phyloP scores from a whole-genome alignment of 2,113 vertebrate species.

The Heterochromis multidens region DNA sequence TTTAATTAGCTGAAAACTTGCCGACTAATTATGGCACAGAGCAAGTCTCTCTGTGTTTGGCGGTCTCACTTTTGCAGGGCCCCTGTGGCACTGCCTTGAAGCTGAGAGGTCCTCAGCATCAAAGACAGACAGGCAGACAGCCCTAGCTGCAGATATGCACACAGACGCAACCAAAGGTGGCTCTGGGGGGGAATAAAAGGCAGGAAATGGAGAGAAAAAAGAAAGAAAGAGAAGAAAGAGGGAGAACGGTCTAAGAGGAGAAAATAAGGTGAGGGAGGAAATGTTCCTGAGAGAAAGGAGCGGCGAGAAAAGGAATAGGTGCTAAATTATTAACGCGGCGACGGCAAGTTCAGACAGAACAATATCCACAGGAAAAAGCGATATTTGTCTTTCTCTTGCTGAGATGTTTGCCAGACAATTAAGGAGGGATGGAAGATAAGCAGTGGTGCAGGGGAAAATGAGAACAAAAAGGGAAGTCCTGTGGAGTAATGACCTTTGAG shows the following conservation, averaged over 20 bases:
- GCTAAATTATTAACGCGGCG: slow-evolving; percentile 57
- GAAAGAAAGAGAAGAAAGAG: not conserved
- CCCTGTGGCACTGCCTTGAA: slow-evolving; percentile 30
- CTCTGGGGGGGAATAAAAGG: not conserved
- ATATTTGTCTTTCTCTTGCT: slow-evolving; percentile 61
- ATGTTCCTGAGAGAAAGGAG: slow-evolving; percentile 9
- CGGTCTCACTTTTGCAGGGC: slow-evolving; percentile 26
- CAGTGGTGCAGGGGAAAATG: not conserved
- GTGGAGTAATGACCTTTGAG: slow-evolving; percentile 55
- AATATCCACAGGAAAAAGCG: slow-evolving; percentile 58
- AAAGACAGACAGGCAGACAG: slow-evolving; percentile 28
- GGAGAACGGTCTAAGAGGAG: not conserved
- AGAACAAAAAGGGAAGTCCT: slow-evolving; percentile 26
- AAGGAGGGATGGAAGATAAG: slow-evolving; percentile 16
- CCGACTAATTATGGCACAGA: slow-evolving; percentile 62
- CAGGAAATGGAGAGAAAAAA: not conserved
- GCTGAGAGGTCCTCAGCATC: slow-evolving; percentile 49
- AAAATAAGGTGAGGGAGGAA: slow-evolving; percentile 32
- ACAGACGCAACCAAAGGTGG: not conserved
- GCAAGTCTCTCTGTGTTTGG: slow-evolving; percentile 38
- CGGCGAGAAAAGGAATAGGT: slow-evolving; percentile 22
- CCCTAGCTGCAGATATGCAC: not conserved
- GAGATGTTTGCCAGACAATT: slow-evolving; percentile 69
- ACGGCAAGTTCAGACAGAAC: slow-evolving; percentile 48
- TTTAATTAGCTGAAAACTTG: slow-evolving; percentile 76